Base-by-base conservation (phyloP, 1,140 invertebrate species). In the Psilanteris sp. region DNA sequence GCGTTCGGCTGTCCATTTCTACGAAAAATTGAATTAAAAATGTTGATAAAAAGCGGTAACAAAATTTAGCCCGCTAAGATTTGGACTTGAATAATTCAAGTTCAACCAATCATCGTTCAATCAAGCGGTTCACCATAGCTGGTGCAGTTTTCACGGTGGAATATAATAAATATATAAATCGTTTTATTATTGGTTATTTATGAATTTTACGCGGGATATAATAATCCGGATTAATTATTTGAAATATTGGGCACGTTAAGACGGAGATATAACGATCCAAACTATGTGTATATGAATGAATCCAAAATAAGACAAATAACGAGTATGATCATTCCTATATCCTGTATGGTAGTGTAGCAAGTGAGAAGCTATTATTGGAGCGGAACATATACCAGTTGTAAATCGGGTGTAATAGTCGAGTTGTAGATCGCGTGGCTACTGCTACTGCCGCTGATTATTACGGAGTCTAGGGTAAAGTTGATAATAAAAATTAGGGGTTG, bases 321-420 rank as follows among this genome's bases (percentile, higher is more conserved):
- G 36, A 44, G 27, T 11, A 31, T 20, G 5, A 59, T 20, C 32
- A 16, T 26, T 50, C 7, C 44, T 50, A 31, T 24, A 59, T 44
- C 64, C 36, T 46, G 50, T 18, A 22, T 31, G 27, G 34, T 24
- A 32, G 37, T 16, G 39, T 44, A 67, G 41, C 48, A 41, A 57
- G 43, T 37, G 64, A 20, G 18, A 57, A 57, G 43, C 22, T 57
- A 36, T 68, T 68, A 68, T 36, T 68, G 29, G 64, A 68, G 64
- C 64, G 64, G 31, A 68, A 68, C 50, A 32, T 50, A 55, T 11
- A 46, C 41, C 31, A 24, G 13, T 52, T 27, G 16, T 10, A 48
- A 68, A 57, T 48, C 43, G 41, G 32, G 52, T 22, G 31, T 54
- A 67, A 67, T 44, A 41, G 26, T 64, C 10, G 34, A 27, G 27